These are phyloP conservation scores for Oceanodroma leucorhoa DNA, from an alignment of 2,797 vertebrate species.

Conservation along the genomic window DNA sequence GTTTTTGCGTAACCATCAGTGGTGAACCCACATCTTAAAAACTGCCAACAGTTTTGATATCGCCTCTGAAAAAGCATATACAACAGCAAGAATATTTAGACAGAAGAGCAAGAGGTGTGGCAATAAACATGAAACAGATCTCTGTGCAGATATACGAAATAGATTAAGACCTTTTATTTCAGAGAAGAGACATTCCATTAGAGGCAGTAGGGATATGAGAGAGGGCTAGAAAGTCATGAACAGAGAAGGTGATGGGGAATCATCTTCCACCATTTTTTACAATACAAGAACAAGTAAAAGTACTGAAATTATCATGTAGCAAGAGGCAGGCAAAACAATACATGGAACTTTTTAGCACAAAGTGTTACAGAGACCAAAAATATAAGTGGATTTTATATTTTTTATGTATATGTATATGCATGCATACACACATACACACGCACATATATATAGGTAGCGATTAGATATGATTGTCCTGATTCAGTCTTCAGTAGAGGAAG, in stretches of 20 bases:
- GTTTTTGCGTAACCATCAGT: not conserved
- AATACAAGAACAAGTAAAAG: not conserved
- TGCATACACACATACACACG: rapidly evolving
- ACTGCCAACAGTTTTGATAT: not conserved
- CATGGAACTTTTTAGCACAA: not conserved
- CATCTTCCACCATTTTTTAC: not conserved
- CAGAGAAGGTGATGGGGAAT: not conserved
- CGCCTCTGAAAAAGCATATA: not conserved
- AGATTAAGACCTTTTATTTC: not conserved
- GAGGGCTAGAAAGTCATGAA: not conserved
- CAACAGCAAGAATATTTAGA: not conserved
- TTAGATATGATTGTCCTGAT: not conserved
- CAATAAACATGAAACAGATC: not conserved
- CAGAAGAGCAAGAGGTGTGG: not conserved
- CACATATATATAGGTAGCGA: not conserved
- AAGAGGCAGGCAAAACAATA: not conserved
- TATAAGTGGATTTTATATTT: not conserved
- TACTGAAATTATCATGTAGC: not conserved
- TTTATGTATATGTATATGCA: not conserved
- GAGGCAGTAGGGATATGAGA: not conserved
- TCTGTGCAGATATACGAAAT: not conserved
- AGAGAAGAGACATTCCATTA: not conserved
- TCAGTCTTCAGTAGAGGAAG: not conserved
- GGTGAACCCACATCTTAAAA: not conserved
- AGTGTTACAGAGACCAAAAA: not conserved